Conservation (phyloP, 1,140 invertebrate genomes). For the Sycophaga agraensis region DNA sequence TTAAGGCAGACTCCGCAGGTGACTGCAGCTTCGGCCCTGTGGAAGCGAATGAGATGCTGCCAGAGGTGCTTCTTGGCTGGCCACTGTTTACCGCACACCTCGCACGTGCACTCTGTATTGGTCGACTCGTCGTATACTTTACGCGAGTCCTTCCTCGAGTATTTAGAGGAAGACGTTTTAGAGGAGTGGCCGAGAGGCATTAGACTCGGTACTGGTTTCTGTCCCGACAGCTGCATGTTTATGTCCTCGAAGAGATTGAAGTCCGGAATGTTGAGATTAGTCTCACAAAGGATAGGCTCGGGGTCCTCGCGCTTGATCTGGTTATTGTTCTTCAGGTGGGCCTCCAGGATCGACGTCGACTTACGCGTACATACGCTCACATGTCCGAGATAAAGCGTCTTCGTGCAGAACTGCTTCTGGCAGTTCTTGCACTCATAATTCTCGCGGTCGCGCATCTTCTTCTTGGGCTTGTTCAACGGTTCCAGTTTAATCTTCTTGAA, state of each 20-base stretch:
- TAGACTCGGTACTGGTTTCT: slow-evolving; percentile 51
- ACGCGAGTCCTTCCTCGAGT: slow-evolving; percentile 53
- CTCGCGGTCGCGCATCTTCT: slow-evolving; percentile 36
- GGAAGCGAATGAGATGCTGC: slow-evolving; percentile 66
- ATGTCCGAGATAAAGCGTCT: slow-evolving; percentile 50
- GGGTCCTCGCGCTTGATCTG: slow-evolving; percentile 49
- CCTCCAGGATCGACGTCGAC: slow-evolving; percentile 46
- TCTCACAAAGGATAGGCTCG: slow-evolving; percentile 39
- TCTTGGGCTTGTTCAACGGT: slow-evolving; percentile 9
- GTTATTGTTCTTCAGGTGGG: slow-evolving; percentile 53
- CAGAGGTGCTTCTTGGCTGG: slow-evolving; percentile 65
- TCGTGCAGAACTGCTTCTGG: slow-evolving; percentile 51
- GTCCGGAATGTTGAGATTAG: slow-evolving; percentile 54
- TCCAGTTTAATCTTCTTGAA: slow-evolving; percentile 46
- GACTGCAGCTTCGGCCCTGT: slow-evolving; percentile 61
- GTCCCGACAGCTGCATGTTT: slow-evolving; percentile 51
- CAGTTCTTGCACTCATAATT: slow-evolving; percentile 54
- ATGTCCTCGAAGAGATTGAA: slow-evolving; percentile 56
- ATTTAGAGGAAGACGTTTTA: slow-evolving; percentile 36
- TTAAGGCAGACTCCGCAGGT: slow-evolving; percentile 66
- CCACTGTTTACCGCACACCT: slow-evolving; percentile 65
- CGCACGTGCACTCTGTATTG: slow-evolving; percentile 58
- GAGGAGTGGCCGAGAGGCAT: slow-evolving; percentile 39
- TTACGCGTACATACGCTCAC: slow-evolving; percentile 42
- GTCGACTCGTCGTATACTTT: slow-evolving; percentile 56